These are phyloP conservation scores for Drosophila athabasca DNA, from an alignment of 1,140 invertebrate species.

Conservation along the genomic window DNA sequence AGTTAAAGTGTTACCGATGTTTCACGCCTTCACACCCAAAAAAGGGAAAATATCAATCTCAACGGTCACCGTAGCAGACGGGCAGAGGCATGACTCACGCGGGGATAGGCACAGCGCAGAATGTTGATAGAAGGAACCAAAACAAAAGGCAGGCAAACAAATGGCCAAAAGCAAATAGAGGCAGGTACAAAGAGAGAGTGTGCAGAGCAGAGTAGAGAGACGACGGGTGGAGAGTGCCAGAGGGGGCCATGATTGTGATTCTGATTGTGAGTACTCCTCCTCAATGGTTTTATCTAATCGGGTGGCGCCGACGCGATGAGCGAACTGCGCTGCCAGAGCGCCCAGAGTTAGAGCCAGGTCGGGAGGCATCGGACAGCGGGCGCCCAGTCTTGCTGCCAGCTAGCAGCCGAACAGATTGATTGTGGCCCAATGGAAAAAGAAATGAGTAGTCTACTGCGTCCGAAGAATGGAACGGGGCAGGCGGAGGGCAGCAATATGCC, in stretches of 20 bases:
- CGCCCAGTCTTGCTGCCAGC: conserved; percentile 40
- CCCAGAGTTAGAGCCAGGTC: neutral
- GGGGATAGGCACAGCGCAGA: neutral
- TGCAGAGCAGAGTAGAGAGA: neutral
- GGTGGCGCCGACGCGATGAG: conserved; percentile 4
- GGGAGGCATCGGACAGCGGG: conserved; percentile 2
- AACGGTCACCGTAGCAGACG: neutral
- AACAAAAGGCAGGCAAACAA: conserved; percentile 50
- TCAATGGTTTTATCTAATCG: conserved; percentile 61
- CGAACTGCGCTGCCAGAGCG: conserved; percentile 16
- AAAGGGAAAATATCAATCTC: neutral
- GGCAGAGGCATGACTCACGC: conserved; percentile 20
- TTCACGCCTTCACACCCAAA: no score
- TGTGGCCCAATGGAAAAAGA: conserved; percentile 2
- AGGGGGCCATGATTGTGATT: neutral
- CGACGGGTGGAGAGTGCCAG: neutral
- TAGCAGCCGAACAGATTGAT: conserved; percentile 19
- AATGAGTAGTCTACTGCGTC: conserved; percentile 74
- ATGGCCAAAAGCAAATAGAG: conserved; percentile 50
- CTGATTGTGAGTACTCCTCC: conserved; percentile 42
- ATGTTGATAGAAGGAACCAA: conserved; percentile 20
- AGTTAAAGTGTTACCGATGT: conserved; percentile 16
- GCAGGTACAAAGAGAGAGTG: neutral
- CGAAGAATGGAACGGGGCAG: conserved; percentile 31
- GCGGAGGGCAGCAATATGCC: conserved; percentile 47